A percentile compares a stretch with the other conserved stretches of the same genome.
Conservation (phyloP, 2,113 vertebrate genomes). For the Laticauda laticaudata region DNA sequence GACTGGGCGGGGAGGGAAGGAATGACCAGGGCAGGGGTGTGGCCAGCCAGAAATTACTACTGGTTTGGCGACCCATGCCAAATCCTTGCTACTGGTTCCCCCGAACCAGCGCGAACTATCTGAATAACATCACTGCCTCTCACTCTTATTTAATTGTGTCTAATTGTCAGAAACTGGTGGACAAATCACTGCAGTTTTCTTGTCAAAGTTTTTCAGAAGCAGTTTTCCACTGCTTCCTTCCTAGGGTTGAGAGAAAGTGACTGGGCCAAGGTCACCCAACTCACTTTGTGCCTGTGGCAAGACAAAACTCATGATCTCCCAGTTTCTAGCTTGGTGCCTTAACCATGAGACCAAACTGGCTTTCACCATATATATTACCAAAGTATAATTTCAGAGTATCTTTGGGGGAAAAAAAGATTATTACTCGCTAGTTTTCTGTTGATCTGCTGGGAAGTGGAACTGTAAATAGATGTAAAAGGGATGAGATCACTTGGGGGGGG, state of each 20-base stretch:
- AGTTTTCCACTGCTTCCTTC: neutral
- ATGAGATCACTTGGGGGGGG: neutral
- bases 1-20: too few species aligned
- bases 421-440: too few species aligned
- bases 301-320: neutral
- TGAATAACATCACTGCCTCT: too few species aligned
- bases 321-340: neutral
- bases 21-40: too few species aligned
- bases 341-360: neutral
- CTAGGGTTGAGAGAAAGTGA: neutral
- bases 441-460: neutral
- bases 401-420: neutral
- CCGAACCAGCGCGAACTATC: too few species aligned
- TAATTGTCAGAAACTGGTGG: neutral
- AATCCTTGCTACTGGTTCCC: too few species aligned
- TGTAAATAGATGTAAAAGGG: slow-evolving; percentile 13
- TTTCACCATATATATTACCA: neutral
- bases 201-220: neutral
- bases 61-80: too few species aligned
- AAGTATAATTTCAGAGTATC: neutral
- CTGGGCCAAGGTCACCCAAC: neutral
- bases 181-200: neutral
- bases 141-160: too few species aligned
- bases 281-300: neutral
- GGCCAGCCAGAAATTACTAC: too few species aligned